A percentile compares a stretch with the other conserved stretches of the same genome.
Conservation (phyloP, 2,888 invertebrate species). For the Drosophila hawaiiensis region DNA sequence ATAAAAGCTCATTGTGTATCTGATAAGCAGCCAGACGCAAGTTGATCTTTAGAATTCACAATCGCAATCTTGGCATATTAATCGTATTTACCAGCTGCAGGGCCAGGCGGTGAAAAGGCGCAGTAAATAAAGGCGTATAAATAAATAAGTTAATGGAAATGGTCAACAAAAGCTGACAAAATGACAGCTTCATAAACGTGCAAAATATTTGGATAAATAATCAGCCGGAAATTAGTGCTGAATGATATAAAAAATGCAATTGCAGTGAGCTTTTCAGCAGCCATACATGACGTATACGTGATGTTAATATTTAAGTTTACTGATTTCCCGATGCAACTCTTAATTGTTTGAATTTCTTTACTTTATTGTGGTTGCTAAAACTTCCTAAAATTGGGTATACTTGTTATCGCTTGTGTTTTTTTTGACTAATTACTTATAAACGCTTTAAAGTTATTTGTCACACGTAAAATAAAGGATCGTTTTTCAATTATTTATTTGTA, state of each 20-base stretch:
- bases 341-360: background rate
- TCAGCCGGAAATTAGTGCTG: conserved; percentile 44
- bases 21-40: conserved; percentile 4
- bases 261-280: conserved; percentile 5
- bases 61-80: conserved; percentile 22
- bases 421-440: background rate
- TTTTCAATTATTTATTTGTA: conserved; percentile 22
- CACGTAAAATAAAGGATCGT: background rate
- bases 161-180: conserved; percentile 29
- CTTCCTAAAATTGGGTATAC: background rate
- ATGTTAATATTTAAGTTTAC: conserved; percentile 23
- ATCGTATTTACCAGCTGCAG: conserved; percentile 33
- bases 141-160: conserved; percentile 21
- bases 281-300: conserved; percentile 54
- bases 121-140: conserved; percentile 35
- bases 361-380: background rate
- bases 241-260: conserved; percentile 60
- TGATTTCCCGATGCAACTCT: background rate
- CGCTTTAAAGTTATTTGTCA: background rate
- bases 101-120: conserved; percentile 11
- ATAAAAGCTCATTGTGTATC: conserved; percentile 24
- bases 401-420: background rate
- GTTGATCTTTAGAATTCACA: conserved; percentile 36
- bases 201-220: conserved; percentile 45
- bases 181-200: conserved; percentile 37